Evolutionary conservation across 1,140 invertebrate genomes (phyloP).

Genomic region (Nixonia krombeini): DNA sequence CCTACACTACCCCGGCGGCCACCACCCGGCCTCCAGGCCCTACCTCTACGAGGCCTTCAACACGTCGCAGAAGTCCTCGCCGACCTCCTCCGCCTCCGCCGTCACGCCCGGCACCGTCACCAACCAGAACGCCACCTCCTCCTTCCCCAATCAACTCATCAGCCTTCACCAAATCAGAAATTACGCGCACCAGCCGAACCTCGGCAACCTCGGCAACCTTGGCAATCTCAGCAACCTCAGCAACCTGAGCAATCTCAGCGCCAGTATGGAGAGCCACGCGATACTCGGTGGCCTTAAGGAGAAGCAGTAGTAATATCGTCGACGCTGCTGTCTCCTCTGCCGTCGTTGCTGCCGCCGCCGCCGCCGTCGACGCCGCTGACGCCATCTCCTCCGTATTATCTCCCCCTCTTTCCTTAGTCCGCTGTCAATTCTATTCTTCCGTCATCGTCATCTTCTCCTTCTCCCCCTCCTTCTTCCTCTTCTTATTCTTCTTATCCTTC

Average conservation of each 20-base stretch:
- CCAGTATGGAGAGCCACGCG: conserved; percentile 66
- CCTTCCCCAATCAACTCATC: conserved; percentile 94
- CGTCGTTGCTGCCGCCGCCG: no score
- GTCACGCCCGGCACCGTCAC: conserved; percentile 55
- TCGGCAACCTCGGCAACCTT: conserved; percentile 69
- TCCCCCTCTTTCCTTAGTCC: no score
- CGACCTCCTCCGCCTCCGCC: conserved; percentile 56
- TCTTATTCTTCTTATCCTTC: no score
- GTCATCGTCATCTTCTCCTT: conserved; percentile 7
- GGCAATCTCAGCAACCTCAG: conserved; percentile 65
- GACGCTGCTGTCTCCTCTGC: no score
- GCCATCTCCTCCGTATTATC: no score
- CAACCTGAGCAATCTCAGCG: conserved; percentile 64
- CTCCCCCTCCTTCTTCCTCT: conserved; percentile 5
- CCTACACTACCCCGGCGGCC: conserved; percentile 69
- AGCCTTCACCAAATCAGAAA: conserved; percentile 97
- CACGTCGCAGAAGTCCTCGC: conserved; percentile 74
- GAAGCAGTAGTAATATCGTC: conserved; percentile 61
- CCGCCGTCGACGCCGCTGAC: no score
- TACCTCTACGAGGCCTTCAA: conserved; percentile 96
- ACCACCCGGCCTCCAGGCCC: conserved; percentile 81
- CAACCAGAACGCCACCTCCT: conserved; percentile 77
- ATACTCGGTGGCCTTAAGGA: conserved; percentile 67
- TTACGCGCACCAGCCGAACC: conserved; percentile 91
- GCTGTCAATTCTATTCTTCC: no score